Base-by-base conservation (phyloP, 2,113 vertebrate genomes). In the Hemiscyllium ocellatum region DNA sequence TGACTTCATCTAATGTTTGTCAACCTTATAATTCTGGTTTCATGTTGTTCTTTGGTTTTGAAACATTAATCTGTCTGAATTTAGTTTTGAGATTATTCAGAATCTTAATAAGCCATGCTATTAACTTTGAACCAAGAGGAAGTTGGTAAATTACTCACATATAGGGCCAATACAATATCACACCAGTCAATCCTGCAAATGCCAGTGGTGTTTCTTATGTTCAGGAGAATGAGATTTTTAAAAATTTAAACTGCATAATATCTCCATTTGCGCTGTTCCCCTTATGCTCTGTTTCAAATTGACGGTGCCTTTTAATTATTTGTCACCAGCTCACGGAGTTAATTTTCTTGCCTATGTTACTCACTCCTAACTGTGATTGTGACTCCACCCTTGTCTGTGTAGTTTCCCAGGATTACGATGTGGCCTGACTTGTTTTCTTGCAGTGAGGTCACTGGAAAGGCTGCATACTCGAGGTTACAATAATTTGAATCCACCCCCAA, bases 371-470 rank as follows among this genome's bases (percentile, higher is more conserved):
- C 94, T 76, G 68, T 95, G 22, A 47, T 29, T 15, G 12, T 47
- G 68, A 24, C 94, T 95, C 94, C n/a, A 50, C 94, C 94, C 68
- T 72, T 12, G 37, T 47, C 94, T 6, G 26, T 95, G 69, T 76
- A 95, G 37, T 95, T 95, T 95, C 69, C 69, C 68, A 95, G 68
- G 94, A 52, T 95, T 72, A 42, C 47, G 17, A 72, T 72, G 42
- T 95, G 94, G 68, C 29, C 69, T 50, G 94, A 42, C 37, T 76
- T 95, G 94, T 95, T 95, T 95, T 95, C 42, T 69, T 95, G 69
- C 13, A 70, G 94, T 95, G 94, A 95, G 94, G 94, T 95, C 94
- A 95, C 47, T 95, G 94, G 69, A 95, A 95, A 72, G 94, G 94
- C 68, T 95, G 42, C 94, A 95, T 52, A 72, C 42, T 95, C 68